Percentiles rank a stretch among this genome's conserved stretches.
Evolutionary conservation across 2,888 invertebrate genomes (phyloP).

Genomic region (Chrysolina americana): DNA sequence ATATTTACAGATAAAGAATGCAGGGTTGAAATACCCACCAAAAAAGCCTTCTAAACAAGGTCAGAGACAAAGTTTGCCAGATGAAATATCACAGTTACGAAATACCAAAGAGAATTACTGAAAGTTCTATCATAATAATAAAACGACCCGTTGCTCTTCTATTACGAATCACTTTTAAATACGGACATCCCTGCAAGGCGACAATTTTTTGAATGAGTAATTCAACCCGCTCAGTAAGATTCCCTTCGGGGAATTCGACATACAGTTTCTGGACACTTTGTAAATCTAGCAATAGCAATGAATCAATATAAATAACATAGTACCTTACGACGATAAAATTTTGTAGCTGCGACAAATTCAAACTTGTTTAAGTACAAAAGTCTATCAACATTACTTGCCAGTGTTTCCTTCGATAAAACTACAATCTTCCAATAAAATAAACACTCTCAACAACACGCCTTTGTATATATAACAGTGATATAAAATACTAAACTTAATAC

Average conservation of each 20-base stretch:
- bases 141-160: neutral
- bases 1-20: constrained; percentile 4
- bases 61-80: neutral
- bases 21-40: neutral
- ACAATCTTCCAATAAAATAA: constrained; percentile 44
- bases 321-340: constrained; percentile 32
- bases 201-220: neutral
- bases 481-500: constrained; percentile 45
- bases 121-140: constrained; percentile 23
- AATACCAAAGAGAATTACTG: neutral
- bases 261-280: constrained; percentile 18
- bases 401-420: constrained; percentile 27
- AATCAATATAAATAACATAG: constrained; percentile 37
- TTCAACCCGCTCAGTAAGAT: neutral
- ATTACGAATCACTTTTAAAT: neutral
- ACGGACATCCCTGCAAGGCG: constrained; percentile 14
- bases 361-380: constrained; percentile 41
- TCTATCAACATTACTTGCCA: constrained; percentile 17
- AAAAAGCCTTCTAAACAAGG: constrained; percentile 5
- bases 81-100: constrained; percentile 11
- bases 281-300: constrained; percentile 38
- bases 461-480: constrained; percentile 45
- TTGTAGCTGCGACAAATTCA: constrained; percentile 35
- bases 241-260: neutral
- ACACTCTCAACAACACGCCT: constrained; percentile 43